Evolutionary conservation across 1,140 invertebrate species (phyloP), one percentile per base, ranked within the genome.

Genomic region (Bombus terrestris): DNA sequence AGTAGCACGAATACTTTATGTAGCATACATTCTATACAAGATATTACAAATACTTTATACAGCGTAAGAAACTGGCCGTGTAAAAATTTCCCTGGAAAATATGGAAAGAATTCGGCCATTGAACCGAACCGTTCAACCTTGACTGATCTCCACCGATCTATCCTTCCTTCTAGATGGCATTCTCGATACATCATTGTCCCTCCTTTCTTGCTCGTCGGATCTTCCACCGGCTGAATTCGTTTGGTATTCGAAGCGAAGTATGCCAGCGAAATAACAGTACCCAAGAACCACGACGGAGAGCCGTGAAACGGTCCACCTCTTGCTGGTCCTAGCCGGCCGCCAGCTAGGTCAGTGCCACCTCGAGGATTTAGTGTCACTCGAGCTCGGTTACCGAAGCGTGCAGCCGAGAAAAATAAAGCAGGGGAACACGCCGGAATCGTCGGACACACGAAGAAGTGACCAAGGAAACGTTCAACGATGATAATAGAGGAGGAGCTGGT

Each of bases 191-290:
- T 85, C 81, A 86, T 87, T 87, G 83, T 88, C 83, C 86, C 87
- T 83, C 8, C 8, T 18, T 37, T 10, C 25, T 53, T 1, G 3
- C 12, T 25, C 22, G 32, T n/a, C 35, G 4, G 9, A 22, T 71
- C 71, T 35, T 64, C 57, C n/a, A 25, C 28, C 68, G 53, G 6
- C 12, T 32, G 69, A 22, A 68, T 74, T 89, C 87, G 87, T 92
- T 92, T 90, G 74, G 91, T 91, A 91, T 93, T 92, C 89, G 78
- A 59, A 66, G 80, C 81, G 59, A 93, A 93, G 92, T 93, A 85
- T 93, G 92, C 87, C 92, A 93, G 85, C 59, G 75, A 87, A 93
- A 91, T 93, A 93, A 93, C 93, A 91, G 92, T 93, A 93, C 90
- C 66, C n/a, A 37, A 6, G 32, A 35, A 28, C 68, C 66, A 22